Conservation (phyloP, 2,113 vertebrate genomes). For the Emydura subglobosa region DNA sequence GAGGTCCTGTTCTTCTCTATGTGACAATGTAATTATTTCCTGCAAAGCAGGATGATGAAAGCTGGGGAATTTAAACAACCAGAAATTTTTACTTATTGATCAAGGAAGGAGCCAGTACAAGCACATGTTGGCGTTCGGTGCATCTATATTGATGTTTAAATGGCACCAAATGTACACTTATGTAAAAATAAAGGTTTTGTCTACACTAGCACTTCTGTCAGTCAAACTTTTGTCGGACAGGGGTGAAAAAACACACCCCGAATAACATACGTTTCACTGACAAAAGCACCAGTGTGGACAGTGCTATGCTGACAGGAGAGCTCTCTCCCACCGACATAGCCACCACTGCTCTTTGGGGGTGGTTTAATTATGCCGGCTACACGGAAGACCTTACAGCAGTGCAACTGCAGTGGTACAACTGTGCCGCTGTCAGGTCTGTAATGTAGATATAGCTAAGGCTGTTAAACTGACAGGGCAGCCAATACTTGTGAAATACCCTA, state of each 20-base stretch:
- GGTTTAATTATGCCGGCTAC: too few species aligned
- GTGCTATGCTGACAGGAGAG: too few species aligned
- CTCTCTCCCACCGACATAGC: too few species aligned
- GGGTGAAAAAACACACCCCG: too few species aligned
- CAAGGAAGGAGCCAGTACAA: not conserved
- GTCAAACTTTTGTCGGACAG: too few species aligned
- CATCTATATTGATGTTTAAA: not conserved
- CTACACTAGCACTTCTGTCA: too few species aligned
- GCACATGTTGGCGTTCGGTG: not conserved
- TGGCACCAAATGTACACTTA: not conserved
- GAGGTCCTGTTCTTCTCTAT: not conserved
- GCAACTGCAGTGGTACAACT: too few species aligned
- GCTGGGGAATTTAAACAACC: rapidly evolving
- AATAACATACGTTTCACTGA: too few species aligned
- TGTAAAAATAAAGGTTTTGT: not conserved
- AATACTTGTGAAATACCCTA: not conserved
- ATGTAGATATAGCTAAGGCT: not conserved
- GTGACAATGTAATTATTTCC: not conserved
- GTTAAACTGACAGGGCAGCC: not conserved
- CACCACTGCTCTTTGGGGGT: too few species aligned
- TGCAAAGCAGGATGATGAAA: not conserved
- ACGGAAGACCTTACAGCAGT: too few species aligned
- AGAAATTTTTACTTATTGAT: not conserved
- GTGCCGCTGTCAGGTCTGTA: too few species aligned
- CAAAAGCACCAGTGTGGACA: too few species aligned